These are phyloP conservation scores for Lates japonicus DNA, from an alignment of 2,797 vertebrate species.

Conservation along the genomic window DNA sequence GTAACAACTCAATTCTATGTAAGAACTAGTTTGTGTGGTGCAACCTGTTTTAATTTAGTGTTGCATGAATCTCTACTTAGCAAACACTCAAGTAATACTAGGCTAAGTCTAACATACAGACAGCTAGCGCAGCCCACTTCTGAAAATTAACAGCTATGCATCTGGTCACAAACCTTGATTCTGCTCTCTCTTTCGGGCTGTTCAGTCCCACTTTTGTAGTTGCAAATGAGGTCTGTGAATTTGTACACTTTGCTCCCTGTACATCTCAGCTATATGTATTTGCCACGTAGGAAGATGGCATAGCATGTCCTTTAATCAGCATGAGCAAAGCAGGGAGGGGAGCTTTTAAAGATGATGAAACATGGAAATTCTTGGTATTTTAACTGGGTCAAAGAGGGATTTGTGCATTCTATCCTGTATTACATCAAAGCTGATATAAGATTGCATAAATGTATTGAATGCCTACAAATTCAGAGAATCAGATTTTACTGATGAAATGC, in stretches of 20 bases:
- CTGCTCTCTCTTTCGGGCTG: constrained; percentile 7
- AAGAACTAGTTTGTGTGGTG: not conserved
- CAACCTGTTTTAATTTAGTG: constrained; percentile 1
- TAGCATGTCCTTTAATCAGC: constrained; percentile 43
- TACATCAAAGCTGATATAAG: constrained; percentile 48
- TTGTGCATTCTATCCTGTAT: constrained; percentile 50
- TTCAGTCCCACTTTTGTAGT: not conserved
- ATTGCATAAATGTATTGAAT: constrained; percentile 37
- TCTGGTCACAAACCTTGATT: constrained; percentile 19
- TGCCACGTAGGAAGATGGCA: not conserved
- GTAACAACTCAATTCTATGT: not conserved
- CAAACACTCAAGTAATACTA: not conserved
- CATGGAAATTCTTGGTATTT: constrained; percentile 54
- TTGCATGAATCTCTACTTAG: not conserved
- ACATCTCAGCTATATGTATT: not conserved
- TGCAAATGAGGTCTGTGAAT: constrained; percentile 5
- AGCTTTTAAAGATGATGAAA: constrained; percentile 59
- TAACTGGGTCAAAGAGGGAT: constrained; percentile 66
- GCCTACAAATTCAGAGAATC: constrained; percentile 28
- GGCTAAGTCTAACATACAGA: not conserved
- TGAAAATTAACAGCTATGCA: constrained; percentile 37
- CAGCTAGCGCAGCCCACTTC: constrained; percentile 15
- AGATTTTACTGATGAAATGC: not conserved
- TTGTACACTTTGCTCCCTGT: not conserved
- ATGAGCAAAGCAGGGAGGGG: not conserved